Conservation (phyloP, 2,888 invertebrate species). For the Ectobius pallidus region DNA sequence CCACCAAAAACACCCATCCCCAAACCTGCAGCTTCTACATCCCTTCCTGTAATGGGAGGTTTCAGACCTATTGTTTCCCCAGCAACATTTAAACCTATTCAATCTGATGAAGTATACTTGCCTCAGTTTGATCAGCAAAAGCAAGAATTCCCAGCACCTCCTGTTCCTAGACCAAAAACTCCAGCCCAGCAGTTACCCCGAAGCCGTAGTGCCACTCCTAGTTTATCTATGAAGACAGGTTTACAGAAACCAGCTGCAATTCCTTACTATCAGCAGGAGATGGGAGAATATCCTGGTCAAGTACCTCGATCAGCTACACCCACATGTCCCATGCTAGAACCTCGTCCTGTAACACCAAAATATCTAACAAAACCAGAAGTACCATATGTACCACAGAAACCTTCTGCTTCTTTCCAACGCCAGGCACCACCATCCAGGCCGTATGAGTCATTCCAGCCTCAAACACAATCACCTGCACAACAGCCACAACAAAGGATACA, state of each 20-base stretch:
- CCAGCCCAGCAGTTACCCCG: background rate
- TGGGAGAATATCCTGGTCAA: constrained; percentile 27
- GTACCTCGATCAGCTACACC: constrained; percentile 29
- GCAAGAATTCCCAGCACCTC: background rate
- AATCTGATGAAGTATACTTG: background rate
- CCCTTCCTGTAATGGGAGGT: constrained; percentile 26
- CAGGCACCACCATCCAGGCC: constrained; percentile 14
- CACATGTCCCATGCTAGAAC: constrained; percentile 31
- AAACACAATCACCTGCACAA: background rate
- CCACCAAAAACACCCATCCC: background rate
- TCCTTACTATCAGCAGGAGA: constrained; percentile 70
- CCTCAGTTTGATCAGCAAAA: background rate
- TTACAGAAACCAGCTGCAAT: constrained; percentile 76
- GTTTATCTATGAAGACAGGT: constrained; percentile 47
- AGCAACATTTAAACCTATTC: constrained; percentile 1
- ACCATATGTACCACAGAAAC: background rate
- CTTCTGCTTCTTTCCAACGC: background rate
- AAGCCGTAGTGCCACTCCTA: constrained; percentile 6
- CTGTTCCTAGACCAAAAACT: constrained; percentile 8
- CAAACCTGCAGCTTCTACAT: background rate
- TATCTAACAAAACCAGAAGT: background rate
- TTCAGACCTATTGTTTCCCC: constrained; percentile 23
- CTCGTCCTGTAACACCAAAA: constrained; percentile 14
- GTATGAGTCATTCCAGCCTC: background rate
- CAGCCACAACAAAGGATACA: background rate